These are phyloP conservation scores for Periphyllus acericola DNA, from an alignment of 2,888 invertebrate species.

Conservation along the genomic window DNA sequence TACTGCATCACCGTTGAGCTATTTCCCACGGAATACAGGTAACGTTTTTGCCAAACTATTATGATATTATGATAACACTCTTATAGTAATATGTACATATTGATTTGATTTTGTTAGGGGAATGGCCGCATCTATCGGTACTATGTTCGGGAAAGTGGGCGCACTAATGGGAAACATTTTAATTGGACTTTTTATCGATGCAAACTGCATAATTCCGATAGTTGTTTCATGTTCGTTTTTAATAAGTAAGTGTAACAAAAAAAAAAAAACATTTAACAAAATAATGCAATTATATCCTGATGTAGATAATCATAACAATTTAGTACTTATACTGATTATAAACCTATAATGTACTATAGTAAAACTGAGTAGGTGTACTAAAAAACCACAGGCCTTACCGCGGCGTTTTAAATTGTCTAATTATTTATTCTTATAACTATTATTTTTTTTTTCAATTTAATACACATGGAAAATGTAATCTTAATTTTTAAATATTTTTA, in stretches of 20 bases:
- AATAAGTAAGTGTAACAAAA: neutral
- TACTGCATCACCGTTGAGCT: constrained; percentile 84
- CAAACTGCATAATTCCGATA: constrained; percentile 9
- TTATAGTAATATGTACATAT: neutral
- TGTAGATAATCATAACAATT: neutral
- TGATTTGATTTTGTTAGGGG: neutral
- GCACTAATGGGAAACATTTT: constrained; percentile 18
- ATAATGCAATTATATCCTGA: too few species aligned
- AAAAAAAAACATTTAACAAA: neutral
- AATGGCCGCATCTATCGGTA: constrained; percentile 13
- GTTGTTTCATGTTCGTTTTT: constrained; percentile 1
- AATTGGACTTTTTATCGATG: constrained; percentile 6
- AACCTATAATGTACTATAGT: too few species aligned
- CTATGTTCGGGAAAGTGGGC: constrained; percentile 10
- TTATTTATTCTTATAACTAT: neutral
- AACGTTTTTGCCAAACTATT: constrained; percentile 64
- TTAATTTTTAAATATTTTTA: neutral
- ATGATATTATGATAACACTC: too few species aligned
- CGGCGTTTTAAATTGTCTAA: neutral
- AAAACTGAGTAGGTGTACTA: too few species aligned
- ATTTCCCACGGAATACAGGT: constrained; percentile 85
- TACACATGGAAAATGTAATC: neutral
- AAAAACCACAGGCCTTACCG: neutral
- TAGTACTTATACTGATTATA: neutral
- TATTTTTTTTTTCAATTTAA: neutral